phyloP scores from a whole-genome alignment of 2,797 vertebrate species.

The Myotis vivesi region DNA sequence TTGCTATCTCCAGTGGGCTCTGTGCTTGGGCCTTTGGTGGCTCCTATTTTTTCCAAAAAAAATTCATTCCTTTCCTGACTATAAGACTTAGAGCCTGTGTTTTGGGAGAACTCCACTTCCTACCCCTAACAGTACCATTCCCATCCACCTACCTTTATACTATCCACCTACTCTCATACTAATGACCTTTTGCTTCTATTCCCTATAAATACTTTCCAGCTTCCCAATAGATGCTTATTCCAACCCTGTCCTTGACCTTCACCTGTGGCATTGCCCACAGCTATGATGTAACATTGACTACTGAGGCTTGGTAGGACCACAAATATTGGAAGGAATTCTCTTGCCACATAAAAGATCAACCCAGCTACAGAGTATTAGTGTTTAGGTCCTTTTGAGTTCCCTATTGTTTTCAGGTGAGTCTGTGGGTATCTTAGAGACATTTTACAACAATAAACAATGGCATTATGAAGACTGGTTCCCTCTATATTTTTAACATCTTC shows the following conservation, averaged over 20 bases:
- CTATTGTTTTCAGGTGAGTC: background rate
- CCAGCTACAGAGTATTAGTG: background rate
- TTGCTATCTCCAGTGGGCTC: background rate
- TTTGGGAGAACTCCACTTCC: background rate
- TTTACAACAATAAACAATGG: background rate
- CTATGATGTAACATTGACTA: background rate
- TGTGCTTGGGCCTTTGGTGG: background rate
- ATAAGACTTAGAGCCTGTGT: background rate
- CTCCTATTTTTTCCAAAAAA: background rate
- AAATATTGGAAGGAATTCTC: conserved; percentile 37
- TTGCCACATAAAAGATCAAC: conserved; percentile 18
- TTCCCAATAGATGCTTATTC: background rate
- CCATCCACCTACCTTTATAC: background rate
- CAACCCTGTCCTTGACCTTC: conserved; percentile 37
- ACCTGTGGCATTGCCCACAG: background rate
- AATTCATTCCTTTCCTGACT: background rate
- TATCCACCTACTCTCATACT: background rate
- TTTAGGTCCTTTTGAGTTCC: background rate
- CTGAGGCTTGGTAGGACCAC: conserved; percentile 23
- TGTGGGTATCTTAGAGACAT: background rate
- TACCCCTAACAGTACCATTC: background rate
- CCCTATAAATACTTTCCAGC: background rate
- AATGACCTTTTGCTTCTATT: background rate
- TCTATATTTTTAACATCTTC: conserved; percentile 3
- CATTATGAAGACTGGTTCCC: background rate